phyloP scores from a whole-genome alignment of 2,888 invertebrate species.

The Leptarthrus brevirostris region DNA sequence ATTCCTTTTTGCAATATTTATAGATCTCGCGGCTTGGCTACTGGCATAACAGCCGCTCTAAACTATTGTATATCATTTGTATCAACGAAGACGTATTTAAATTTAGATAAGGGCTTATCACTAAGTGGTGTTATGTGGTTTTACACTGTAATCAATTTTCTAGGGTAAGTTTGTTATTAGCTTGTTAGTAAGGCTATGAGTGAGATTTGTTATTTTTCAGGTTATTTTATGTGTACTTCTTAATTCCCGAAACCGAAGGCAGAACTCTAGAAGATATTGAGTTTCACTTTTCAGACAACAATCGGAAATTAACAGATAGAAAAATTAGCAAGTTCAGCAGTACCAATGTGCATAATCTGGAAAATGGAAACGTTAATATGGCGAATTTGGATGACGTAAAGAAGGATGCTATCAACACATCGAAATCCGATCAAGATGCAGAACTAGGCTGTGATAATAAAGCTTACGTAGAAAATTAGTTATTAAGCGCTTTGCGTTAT shows the following conservation, averaged over 20 bases:
- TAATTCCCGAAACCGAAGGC: conserved; percentile 71
- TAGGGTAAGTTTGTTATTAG: conserved; percentile 60
- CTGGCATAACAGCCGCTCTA: conserved; percentile 68
- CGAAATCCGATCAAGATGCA: background rate
- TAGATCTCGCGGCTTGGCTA: conserved; percentile 55
- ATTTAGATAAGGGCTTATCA: conserved; percentile 67
- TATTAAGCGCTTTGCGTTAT: background rate
- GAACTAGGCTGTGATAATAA: conserved; percentile 55
- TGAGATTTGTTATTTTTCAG: too few relatives aligned
- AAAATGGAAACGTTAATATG: conserved; percentile 27
- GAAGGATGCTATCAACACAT: background rate
- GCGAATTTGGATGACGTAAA: conserved; percentile 7
- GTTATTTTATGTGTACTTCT: conserved; percentile 69
- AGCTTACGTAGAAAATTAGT: conserved; percentile 52
- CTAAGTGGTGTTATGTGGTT: conserved; percentile 70
- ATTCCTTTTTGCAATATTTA: too few relatives aligned
- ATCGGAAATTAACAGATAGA: conserved; percentile 54
- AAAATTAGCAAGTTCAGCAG: conserved; percentile 51
- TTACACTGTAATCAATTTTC: conserved; percentile 67
- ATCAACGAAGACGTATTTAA: conserved; percentile 70
- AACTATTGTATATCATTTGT: conserved; percentile 70
- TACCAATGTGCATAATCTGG: background rate
- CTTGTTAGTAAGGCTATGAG: background rate
- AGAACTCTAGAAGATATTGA: conserved; percentile 56
- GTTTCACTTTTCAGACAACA: conserved; percentile 55